phyloP scores from a whole-genome alignment of 2,113 vertebrate species.

The Probosciger aterrimus region DNA sequence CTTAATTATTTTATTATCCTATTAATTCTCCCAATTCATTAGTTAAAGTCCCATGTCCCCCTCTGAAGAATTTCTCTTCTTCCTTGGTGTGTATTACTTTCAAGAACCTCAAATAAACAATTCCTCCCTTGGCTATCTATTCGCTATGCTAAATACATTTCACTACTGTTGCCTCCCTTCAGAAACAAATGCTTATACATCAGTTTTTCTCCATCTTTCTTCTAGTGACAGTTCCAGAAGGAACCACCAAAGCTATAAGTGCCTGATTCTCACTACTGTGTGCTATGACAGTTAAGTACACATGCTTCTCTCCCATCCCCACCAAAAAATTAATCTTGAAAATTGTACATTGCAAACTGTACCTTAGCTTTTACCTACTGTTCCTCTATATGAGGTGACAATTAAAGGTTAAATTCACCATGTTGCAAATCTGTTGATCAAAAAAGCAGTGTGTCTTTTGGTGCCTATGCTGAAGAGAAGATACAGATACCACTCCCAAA shows the following conservation, averaged over 20 bases:
- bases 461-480: not conserved
- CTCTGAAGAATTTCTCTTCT: not conserved
- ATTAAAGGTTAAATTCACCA: not conserved
- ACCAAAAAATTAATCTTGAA: not conserved
- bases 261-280: not conserved
- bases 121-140: not conserved
- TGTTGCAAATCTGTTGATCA: not conserved
- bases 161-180: not conserved
- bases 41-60: not conserved
- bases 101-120: conserved; percentile 25
- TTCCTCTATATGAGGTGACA: not conserved
- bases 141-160: not conserved
- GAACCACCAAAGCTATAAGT: not conserved
- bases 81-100: not conserved
- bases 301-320: not conserved
- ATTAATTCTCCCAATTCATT: conserved; percentile 46
- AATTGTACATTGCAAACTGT: not conserved
- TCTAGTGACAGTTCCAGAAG: not conserved
- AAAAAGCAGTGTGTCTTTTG: not conserved
- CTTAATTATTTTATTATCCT: conserved; percentile 57
- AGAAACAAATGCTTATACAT: not conserved
- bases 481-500: not conserved
- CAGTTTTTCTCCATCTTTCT: not conserved
- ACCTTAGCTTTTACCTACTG: not conserved
- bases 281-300: not conserved